Evolutionary conservation across 2,888 invertebrate species (phyloP).

Genomic region (Thysanoteuthis rhombus): DNA sequence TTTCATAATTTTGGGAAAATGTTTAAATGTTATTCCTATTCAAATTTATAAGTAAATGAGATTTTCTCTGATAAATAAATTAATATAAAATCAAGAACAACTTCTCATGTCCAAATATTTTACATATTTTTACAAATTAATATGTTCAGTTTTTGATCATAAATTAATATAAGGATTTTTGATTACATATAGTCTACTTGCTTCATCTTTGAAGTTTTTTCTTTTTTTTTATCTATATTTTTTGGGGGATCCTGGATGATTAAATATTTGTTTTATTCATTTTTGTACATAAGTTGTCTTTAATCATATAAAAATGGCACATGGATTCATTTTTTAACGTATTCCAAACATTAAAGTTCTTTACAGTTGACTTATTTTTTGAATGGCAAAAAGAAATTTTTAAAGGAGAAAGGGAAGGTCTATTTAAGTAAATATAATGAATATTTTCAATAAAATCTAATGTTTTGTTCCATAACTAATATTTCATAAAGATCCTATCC

Average conservation of each 20-base stretch:
- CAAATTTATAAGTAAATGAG: neutral
- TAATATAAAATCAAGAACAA: neutral
- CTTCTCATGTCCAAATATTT: neutral
- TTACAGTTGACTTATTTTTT: no score
- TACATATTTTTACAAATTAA: neutral
- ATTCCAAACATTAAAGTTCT: no score
- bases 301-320: neutral
- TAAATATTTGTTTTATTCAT: neutral
- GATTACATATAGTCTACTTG: neutral
- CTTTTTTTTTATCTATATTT: neutral
- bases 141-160: neutral
- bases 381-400: no score
- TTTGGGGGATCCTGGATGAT: neutral
- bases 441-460: no score
- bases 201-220: neutral
- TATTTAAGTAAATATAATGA: no score
- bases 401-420: no score
- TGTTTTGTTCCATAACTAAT: no score
- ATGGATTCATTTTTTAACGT: no score
- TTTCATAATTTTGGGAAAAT: neutral
- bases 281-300: neutral
- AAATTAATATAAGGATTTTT: neutral
- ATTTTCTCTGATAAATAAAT: neutral
- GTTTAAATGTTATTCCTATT: neutral
- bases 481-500: no score